phyloP scores from a whole-genome alignment of 2,797 vertebrate species.

The Ficedula albicollis region DNA sequence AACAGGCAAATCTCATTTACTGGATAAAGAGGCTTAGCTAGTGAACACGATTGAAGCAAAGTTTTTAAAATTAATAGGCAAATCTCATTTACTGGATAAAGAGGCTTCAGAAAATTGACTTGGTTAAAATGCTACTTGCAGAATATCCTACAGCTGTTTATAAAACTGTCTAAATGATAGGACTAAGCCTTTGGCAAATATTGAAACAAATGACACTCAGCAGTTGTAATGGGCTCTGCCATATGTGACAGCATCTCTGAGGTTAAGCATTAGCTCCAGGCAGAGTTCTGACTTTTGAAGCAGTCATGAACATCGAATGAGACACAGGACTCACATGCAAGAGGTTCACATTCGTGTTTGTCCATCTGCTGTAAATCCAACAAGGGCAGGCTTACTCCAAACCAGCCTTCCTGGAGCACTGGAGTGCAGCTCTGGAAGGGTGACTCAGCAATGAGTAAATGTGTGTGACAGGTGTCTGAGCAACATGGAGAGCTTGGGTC shows the following conservation, averaged over 20 bases:
- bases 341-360: neutral
- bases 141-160: neutral
- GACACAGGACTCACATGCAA: accelerated
- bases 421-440: neutral
- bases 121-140: neutral
- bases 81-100: neutral
- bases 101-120: neutral
- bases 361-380: neutral
- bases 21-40: neutral
- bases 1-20: neutral
- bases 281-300: neutral
- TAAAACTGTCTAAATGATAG: neutral
- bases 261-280: neutral
- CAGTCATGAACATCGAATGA: neutral
- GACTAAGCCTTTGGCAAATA: conserved; percentile 22
- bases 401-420: neutral
- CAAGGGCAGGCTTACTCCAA: neutral
- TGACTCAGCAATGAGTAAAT: neutral
- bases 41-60: neutral
- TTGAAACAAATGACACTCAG: neutral
- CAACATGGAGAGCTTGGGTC: neutral
- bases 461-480: neutral
- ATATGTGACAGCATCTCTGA: accelerated
- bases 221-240: neutral
- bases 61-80: neutral